Percentiles rank a stretch among this genome's conserved stretches.
These are phyloP conservation scores for Noctua janthina DNA, from an alignment of 2,888 invertebrate species.

Conservation along the genomic window DNA sequence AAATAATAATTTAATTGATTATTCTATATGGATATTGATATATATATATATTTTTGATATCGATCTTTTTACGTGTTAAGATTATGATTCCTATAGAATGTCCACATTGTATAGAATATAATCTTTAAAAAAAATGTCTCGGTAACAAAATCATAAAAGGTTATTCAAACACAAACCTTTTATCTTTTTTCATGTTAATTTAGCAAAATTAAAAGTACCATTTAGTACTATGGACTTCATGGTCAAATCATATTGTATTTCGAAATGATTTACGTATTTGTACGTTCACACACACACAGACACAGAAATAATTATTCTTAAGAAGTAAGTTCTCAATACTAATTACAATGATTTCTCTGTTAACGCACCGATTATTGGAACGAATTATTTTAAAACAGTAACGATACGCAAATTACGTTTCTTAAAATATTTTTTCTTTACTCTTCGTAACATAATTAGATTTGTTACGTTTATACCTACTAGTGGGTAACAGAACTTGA, in stretches of 20 bases:
- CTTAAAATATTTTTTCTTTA: conserved; percentile 38
- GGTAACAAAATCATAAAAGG: neutral
- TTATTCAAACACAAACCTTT: neutral
- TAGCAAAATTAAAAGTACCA: neutral
- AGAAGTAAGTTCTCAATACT: conserved; percentile 1
- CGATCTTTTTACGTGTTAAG: too few species aligned
- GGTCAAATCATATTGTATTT: conserved; percentile 11
- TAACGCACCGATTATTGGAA: conserved; percentile 10
- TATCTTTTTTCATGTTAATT: neutral
- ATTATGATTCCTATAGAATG: too few species aligned
- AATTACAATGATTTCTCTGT: conserved; percentile 25
- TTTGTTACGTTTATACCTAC: neutral
- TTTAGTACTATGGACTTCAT: neutral
- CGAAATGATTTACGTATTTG: neutral
- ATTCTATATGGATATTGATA: too few species aligned
- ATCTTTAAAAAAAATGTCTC: neutral
- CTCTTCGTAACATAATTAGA: neutral
- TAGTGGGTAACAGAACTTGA: neutral
- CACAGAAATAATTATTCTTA: neutral
- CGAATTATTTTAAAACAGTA: conserved; percentile 40
- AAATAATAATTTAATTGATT: too few species aligned
- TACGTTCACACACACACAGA: neutral
- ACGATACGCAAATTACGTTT: conserved; percentile 45
- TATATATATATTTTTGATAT: too few species aligned
- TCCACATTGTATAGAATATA: neutral